Conservation (phyloP, 2,888 invertebrate genomes). For the Drosophila aldrichi region DNA sequence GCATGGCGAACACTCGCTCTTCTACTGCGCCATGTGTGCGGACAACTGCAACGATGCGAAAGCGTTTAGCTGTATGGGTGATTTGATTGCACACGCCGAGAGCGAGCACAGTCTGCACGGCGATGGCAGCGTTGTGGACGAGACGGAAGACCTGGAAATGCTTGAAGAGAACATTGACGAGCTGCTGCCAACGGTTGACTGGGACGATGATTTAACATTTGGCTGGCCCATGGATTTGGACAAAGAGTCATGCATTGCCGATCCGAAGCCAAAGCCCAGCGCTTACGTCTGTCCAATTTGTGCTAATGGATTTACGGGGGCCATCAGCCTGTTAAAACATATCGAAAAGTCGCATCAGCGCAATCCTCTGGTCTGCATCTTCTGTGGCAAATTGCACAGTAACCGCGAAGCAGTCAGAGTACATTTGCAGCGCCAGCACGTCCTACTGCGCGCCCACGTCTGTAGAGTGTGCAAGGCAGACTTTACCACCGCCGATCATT, state of each 20-base stretch:
- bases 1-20: slow-evolving; percentile 67
- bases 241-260: slow-evolving; percentile 65
- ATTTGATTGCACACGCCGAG: slow-evolving; percentile 54
- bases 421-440: slow-evolving; percentile 63
- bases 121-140: slow-evolving; percentile 54
- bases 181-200: slow-evolving; percentile 61
- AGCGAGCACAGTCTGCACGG: slow-evolving; percentile 47
- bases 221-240: slow-evolving; percentile 68
- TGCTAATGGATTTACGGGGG: slow-evolving; percentile 62
- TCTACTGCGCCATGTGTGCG: slow-evolving; percentile 66
- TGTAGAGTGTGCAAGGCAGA: slow-evolving; percentile 54
- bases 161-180: slow-evolving; percentile 72
- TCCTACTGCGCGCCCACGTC: slow-evolving; percentile 58
- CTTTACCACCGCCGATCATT: slow-evolving; percentile 68
- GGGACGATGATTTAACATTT: slow-evolving; percentile 69
- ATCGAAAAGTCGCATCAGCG: slow-evolving; percentile 51
- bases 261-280: slow-evolving; percentile 54
- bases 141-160: slow-evolving; percentile 68
- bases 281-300: slow-evolving; percentile 65
- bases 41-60: slow-evolving; percentile 56
- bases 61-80: slow-evolving; percentile 47
- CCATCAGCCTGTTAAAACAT: slow-evolving; percentile 59
- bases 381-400: slow-evolving; percentile 49
- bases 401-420: slow-evolving; percentile 59
- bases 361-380: slow-evolving; percentile 57